Percentiles rank a stretch among this genome's conserved stretches.
Conservation (phyloP, 2,888 invertebrate genomes). For the Philereme transversata region DNA sequence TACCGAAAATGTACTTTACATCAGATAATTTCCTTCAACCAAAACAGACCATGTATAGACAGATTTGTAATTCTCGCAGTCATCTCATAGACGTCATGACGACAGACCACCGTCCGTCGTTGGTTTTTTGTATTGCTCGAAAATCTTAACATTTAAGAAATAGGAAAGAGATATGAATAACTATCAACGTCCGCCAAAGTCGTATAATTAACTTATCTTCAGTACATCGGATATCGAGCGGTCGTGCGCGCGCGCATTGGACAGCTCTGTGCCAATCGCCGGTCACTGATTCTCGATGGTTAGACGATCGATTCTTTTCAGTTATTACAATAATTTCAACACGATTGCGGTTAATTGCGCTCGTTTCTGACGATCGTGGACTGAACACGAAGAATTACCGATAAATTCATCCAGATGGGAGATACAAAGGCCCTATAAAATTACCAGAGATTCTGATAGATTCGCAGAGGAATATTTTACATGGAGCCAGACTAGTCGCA, state of each 20-base stretch:
- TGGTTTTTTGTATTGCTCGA: slow-evolving; percentile 22
- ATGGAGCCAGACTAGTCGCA: slow-evolving; percentile 1
- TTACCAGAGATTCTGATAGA: slow-evolving; percentile 17
- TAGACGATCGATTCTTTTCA: slow-evolving; percentile 78
- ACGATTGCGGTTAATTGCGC: slow-evolving; percentile 81
- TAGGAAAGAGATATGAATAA: slow-evolving; percentile 63
- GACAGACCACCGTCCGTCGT: too few species aligned
- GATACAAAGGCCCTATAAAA: slow-evolving; percentile 40
- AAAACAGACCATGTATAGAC: slow-evolving; percentile 6
- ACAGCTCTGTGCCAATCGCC: slow-evolving; percentile 71
- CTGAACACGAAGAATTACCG: slow-evolving; percentile 64
- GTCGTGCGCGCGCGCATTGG: slow-evolving; percentile 78
- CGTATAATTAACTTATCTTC: slow-evolving; percentile 79
- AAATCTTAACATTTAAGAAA: slow-evolving; percentile 71
- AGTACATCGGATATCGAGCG: slow-evolving; percentile 63
- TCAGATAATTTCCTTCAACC: slow-evolving; percentile 2
- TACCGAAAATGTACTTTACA: slow-evolving; percentile 10
- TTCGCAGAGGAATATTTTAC: slow-evolving; percentile 23
- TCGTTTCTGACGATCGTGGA: slow-evolving; percentile 73
- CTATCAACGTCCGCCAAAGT: slow-evolving; percentile 63
- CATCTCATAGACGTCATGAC: neutral
- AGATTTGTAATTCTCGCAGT: neutral
- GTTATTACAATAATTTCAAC: slow-evolving; percentile 82
- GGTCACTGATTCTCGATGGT: slow-evolving; percentile 65
- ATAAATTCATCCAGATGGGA: slow-evolving; percentile 56